These are phyloP conservation scores for Stigmatopora nigra DNA, from an alignment of 2,113 vertebrate genomes.

Conservation along the genomic window DNA sequence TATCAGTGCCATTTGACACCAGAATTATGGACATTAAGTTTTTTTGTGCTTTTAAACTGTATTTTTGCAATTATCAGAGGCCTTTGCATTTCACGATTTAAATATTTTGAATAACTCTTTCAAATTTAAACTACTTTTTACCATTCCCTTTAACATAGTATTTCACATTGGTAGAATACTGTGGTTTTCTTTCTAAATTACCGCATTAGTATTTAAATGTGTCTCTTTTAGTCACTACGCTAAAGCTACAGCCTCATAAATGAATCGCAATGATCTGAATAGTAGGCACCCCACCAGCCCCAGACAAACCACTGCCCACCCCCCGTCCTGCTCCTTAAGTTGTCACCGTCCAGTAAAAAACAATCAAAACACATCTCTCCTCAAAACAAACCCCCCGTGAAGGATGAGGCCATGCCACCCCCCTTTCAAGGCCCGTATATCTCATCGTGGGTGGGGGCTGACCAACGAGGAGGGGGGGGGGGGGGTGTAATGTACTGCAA, in stretches of 20 bases:
- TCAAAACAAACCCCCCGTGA: slow-evolving; percentile 77
- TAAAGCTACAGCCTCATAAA: slow-evolving; percentile 90
- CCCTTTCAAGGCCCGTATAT: slow-evolving; percentile 80
- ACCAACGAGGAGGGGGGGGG: slow-evolving; percentile 74
- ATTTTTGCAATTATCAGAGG: too few species aligned
- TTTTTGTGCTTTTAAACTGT: too few species aligned
- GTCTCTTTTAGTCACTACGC: slow-evolving; percentile 78
- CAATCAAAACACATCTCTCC: slow-evolving; percentile 86
- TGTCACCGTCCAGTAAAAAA: slow-evolving; percentile 84
- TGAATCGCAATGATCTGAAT: slow-evolving; percentile 86
- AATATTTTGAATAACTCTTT: too few species aligned
- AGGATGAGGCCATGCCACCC: slow-evolving; percentile 87
- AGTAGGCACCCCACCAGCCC: slow-evolving; percentile 43
- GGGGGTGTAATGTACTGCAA: slow-evolving; percentile 89
- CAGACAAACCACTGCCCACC: slow-evolving; percentile 62
- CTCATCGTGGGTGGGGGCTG: slow-evolving; percentile 75
- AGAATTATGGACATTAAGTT: too few species aligned
- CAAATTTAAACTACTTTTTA: too few species aligned
- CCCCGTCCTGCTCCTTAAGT: slow-evolving; percentile 38
- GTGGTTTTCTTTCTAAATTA: background rate
- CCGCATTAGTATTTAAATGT: background rate
- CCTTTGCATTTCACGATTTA: too few species aligned
- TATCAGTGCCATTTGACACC: too few species aligned
- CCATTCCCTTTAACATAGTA: too few species aligned
- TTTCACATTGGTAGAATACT: background rate